Base-by-base conservation (phyloP, 2,113 vertebrate genomes). In the Crotalus tigris region DNA sequence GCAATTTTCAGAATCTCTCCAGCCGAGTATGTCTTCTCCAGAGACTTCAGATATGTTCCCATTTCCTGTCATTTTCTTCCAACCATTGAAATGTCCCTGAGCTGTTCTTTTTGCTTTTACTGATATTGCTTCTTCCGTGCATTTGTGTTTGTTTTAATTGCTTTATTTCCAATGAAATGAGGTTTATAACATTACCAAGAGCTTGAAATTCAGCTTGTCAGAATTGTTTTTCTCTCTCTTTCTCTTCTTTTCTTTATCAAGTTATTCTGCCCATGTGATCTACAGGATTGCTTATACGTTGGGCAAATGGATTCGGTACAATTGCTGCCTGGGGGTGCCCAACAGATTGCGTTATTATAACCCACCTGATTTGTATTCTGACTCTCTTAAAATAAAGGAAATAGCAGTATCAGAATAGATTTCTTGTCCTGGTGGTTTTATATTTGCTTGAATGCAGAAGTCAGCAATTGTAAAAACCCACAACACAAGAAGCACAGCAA, bases 261-360 rank as follows among this genome's bases (percentile, higher is more conserved):
- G 85, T 3, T 93, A 92, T 85, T 1, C 1, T 0, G 46, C 46
- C 51, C 15, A 49, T 17, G 87, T 49, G 92, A 3, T 1, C 3
- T 53, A 59, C 1, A 88, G 1, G 15, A 61, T 93, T 33, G 39
- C 2, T 58, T 94, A 53, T 69, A 29, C 3, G 91, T 29, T 58
- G 92, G 4, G 17, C 93, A 94, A 95, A 88, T 81, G 53, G 29
- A 87, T 93, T 94, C 24, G 86, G 33, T 9, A 51, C 85, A 90
- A 91, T 75, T 55, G 69, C 24, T 51, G 54, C 23, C 85, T 92
- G 87, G 10, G 13, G 87, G 7, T 85, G 13, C 57, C 2, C 26
- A 51, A 81, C 24, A 75, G 44, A 81, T 59, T 91, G n/a, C 0
- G 5, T 54, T 33, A 54, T 90, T 85, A 90, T 13, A 57, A 55